Conservation (phyloP, 1,140 invertebrate genomes). For the Cherax destructor region DNA sequence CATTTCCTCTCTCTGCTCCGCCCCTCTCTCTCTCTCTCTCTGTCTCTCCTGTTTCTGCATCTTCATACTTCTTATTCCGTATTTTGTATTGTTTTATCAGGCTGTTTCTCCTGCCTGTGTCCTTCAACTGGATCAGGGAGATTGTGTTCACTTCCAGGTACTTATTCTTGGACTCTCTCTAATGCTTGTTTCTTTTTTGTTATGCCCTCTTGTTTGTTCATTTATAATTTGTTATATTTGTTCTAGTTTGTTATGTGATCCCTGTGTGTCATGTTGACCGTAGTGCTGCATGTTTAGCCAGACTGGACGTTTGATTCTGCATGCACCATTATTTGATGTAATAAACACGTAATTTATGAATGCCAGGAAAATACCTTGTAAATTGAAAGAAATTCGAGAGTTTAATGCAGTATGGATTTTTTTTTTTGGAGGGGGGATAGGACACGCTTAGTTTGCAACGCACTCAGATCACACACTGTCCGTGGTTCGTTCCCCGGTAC, state of each 20-base stretch:
- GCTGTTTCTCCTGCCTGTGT: neutral
- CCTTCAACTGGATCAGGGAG: neutral
- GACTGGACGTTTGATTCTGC: too few relatives aligned
- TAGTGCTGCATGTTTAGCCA: neutral
- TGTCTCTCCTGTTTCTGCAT: neutral
- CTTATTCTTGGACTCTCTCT: neutral
- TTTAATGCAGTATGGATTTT: too few relatives aligned
- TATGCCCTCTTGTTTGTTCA: neutral
- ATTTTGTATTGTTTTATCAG: neutral
- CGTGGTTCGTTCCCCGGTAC: too few relatives aligned
- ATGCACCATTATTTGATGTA: too few relatives aligned
- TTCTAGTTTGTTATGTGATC: neutral
- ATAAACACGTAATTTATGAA: too few relatives aligned
- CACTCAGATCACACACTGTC: too few relatives aligned
- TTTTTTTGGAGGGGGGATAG: too few relatives aligned
- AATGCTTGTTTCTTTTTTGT: neutral
- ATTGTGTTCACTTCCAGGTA: neutral
- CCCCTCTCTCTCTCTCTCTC: constrained; percentile 38
- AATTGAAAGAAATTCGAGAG: too few relatives aligned
- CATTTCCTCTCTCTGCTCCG: too few relatives aligned
- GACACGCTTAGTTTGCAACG: too few relatives aligned
- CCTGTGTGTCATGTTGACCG: neutral
- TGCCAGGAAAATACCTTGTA: too few relatives aligned
- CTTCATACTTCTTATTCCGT: neutral
- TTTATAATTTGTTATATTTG: too few relatives aligned